Base-by-base conservation (phyloP, 1,140 invertebrate species). In the Diuraphis noxia region DNA sequence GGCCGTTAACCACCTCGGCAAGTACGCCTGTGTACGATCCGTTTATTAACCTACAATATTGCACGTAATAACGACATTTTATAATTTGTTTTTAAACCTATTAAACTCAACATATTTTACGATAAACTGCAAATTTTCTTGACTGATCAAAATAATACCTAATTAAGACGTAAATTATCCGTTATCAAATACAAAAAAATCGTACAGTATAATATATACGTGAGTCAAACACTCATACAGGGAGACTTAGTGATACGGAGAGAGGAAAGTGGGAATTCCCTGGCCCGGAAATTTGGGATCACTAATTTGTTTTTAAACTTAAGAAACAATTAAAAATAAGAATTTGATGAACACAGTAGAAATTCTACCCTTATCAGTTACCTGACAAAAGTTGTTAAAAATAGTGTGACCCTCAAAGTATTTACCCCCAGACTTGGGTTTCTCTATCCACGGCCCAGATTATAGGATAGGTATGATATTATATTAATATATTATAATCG, bases 21-120 rank as follows among this genome's bases (percentile, higher is more conserved):
- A 90, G 19, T 23, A 79, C 56, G 19, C 88, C 88, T 8, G 56
- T 90, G 8, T 90, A 90, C n/a, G 88, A 36, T 9, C 63, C 88
- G 21, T 90, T 90, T 13, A 25, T 13, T 13, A 79, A 77, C 36
- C 88, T 90, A 10, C 23, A 52, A 86, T n/a, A n/a, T 63, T 63
- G 30, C 4, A n/a, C 10, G 4, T 72, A n/a, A n/a, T 72, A 17
- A 17, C 5, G 34, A n/a, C 30, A 72, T 72, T 6, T n/a, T 34
- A 5, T 17, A 72, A 72, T 23, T 34, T 30, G 17, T 72, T n/a
- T 63, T 63, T 63, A n/a, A 56, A 63, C 0, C 4, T 6, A 13
- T 4, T 63, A 6, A n/a, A 63, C n/a, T 19, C n/a, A 63, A n/a
- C n/a, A 63, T n/a, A n/a, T 72, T 5, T 72, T 17, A n/a, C 30